These are phyloP conservation scores for Thumatha senex DNA, from an alignment of 2,888 invertebrate genomes.

Conservation along the genomic window DNA sequence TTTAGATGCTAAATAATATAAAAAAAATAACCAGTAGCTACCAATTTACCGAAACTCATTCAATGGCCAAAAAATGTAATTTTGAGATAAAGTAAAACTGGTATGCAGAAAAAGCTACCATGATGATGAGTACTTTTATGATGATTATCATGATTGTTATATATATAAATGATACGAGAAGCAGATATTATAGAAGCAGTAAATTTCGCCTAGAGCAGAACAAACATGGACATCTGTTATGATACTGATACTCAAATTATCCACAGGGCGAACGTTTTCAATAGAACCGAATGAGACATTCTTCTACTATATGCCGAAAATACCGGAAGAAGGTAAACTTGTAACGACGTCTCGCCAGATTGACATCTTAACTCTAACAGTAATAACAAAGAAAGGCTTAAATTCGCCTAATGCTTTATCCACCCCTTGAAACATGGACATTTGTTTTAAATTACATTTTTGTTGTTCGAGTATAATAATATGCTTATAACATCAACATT, in stretches of 20 bases:
- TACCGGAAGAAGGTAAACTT: constrained; percentile 76
- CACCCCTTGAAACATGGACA: constrained; percentile 48
- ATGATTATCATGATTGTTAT: not conserved
- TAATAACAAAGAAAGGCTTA: constrained; percentile 77
- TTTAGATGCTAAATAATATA: constrained; percentile 16
- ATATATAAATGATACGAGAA: not conserved
- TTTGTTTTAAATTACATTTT: constrained; percentile 56
- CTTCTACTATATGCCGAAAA: constrained; percentile 78
- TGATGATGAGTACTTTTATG: not conserved
- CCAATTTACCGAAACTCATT: not conserved
- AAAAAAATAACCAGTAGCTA: constrained; percentile 12
- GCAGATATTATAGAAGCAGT: not conserved
- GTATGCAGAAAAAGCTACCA: not conserved
- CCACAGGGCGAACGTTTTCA: constrained; percentile 79
- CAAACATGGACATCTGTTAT: constrained; percentile 14
- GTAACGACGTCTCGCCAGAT: constrained; percentile 60
- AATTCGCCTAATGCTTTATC: constrained; percentile 73
- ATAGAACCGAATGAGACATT: constrained; percentile 76
- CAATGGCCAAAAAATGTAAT: not conserved
- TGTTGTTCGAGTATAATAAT: constrained; percentile 49
- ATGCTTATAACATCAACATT: constrained; percentile 32
- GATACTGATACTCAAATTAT: constrained; percentile 55
- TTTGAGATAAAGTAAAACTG: too few species aligned
- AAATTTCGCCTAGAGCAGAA: not conserved
- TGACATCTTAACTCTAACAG: constrained; percentile 73